Conservation (phyloP, 2,888 invertebrate species). For the Clistopyga incitator region DNA sequence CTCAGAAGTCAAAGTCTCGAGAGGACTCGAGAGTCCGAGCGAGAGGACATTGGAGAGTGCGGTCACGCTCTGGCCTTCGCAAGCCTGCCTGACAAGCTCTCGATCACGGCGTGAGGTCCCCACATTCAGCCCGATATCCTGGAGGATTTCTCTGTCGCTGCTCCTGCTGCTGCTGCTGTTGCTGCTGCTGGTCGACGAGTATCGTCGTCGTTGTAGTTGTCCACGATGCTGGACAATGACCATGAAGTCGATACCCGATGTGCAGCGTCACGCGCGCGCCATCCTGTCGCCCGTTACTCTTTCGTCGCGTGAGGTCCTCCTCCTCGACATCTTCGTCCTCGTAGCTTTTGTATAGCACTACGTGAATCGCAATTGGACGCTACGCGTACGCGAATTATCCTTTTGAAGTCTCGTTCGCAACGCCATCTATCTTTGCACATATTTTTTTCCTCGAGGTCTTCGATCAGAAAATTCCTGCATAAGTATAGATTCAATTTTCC, state of each 20-base stretch:
- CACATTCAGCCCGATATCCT: constrained; percentile 73
- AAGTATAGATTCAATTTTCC: too few species aligned
- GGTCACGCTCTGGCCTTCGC: constrained; percentile 73
- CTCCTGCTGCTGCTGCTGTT: constrained; percentile 32
- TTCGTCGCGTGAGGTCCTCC: constrained; percentile 73
- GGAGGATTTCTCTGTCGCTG: constrained; percentile 71
- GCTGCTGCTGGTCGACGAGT: constrained; percentile 59
- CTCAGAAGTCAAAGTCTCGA: constrained; percentile 63
- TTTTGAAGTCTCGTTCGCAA: background rate
- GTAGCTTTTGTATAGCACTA: constrained; percentile 7
- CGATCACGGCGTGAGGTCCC: constrained; percentile 80
- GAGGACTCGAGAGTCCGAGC: constrained; percentile 51
- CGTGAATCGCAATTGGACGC: constrained; percentile 45
- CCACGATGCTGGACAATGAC: constrained; percentile 75
- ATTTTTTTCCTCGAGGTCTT: background rate
- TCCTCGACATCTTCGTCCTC: constrained; percentile 60
- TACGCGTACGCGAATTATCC: constrained; percentile 9
- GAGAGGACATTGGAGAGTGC: constrained; percentile 71
- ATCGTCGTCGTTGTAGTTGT: constrained; percentile 59
- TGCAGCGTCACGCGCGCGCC: constrained; percentile 79
- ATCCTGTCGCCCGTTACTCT: constrained; percentile 76
- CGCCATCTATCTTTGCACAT: background rate
- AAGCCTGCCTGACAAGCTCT: constrained; percentile 76
- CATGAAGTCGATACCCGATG: constrained; percentile 70
- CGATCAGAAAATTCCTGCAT: too few species aligned